Conservation (phyloP, 2,888 invertebrate species). For the Cecidostiba fungosa region DNA sequence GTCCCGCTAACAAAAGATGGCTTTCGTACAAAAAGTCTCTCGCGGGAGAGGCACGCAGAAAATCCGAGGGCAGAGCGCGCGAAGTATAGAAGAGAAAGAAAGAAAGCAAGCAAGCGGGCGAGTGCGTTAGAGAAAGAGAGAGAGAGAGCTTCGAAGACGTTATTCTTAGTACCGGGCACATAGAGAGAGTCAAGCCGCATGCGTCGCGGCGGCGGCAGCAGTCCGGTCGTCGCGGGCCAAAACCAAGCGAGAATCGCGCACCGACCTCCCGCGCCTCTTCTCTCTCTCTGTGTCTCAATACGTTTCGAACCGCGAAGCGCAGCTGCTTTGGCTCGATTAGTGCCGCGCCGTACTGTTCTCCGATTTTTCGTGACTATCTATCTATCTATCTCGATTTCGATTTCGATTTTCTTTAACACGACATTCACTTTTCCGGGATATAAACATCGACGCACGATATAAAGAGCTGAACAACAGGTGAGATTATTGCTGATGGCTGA, state of each 20-base stretch:
- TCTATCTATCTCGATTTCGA: too few relatives aligned
- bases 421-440: background rate
- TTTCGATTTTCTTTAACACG: background rate
- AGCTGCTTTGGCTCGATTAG: conserved; percentile 82
- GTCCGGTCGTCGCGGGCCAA: conserved; percentile 61
- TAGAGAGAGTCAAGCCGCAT: conserved; percentile 61
- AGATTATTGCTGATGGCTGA: background rate
- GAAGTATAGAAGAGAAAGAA: background rate
- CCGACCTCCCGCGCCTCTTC: conserved; percentile 63
- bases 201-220: conserved; percentile 72
- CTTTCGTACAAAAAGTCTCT: background rate
- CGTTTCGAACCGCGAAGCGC: conserved; percentile 80
- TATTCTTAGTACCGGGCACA: conserved; percentile 74
- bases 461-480: conserved; percentile 44
- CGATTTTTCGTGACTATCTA: conserved; percentile 36
- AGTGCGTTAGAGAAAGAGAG: conserved; percentile 9
- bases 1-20: background rate
- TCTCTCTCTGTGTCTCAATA: conserved; percentile 73
- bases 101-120: conserved; percentile 6
- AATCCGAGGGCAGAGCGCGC: conserved; percentile 22
- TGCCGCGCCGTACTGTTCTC: conserved; percentile 77
- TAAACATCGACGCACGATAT: background rate
- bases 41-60: background rate
- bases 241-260: conserved; percentile 65
- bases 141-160: conserved; percentile 62